These are phyloP conservation scores for Thysanoteuthis rhombus DNA, from an alignment of 2,888 invertebrate species.

Conservation along the genomic window DNA sequence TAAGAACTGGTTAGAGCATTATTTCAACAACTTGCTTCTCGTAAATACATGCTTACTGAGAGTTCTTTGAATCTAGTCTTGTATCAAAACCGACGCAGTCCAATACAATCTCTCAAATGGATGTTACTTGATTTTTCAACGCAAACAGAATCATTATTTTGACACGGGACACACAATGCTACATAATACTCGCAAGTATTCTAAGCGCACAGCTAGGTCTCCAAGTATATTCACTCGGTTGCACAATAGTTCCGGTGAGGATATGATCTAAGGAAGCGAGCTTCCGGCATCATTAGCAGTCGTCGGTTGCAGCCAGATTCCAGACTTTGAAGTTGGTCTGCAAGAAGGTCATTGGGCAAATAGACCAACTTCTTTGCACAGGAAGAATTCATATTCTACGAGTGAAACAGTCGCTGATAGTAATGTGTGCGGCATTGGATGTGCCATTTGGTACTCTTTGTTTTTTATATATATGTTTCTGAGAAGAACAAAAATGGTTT, in stretches of 20 bases:
- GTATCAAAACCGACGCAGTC: too few relatives aligned
- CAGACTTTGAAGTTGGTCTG: not conserved
- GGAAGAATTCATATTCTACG: not conserved
- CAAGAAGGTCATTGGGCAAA: not conserved
- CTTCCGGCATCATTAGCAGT: not conserved
- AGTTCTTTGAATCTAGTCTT: too few relatives aligned
- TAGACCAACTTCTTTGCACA: not conserved
- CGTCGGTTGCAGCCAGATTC: not conserved
- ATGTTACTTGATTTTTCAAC: too few relatives aligned
- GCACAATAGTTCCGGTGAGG: not conserved
- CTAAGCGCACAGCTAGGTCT: too few relatives aligned
- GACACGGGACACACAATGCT: too few relatives aligned
- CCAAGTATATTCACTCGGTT: not conserved
- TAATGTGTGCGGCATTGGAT: not conserved
- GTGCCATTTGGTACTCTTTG: not conserved
- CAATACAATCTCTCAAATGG: too few relatives aligned
- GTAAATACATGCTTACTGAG: too few relatives aligned
- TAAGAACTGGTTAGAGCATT: too few relatives aligned
- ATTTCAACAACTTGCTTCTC: too few relatives aligned
- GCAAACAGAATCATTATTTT: too few relatives aligned
- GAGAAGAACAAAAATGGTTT: not conserved
- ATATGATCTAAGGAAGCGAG: not conserved
- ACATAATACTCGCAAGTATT: too few relatives aligned
- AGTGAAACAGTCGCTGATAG: not conserved
- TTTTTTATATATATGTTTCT: not conserved